A percentile compares a stretch with the other conserved stretches of the same genome.
These are phyloP conservation scores for Melanchra persicariae DNA, from an alignment of 2,888 invertebrate species.

Conservation along the genomic window DNA sequence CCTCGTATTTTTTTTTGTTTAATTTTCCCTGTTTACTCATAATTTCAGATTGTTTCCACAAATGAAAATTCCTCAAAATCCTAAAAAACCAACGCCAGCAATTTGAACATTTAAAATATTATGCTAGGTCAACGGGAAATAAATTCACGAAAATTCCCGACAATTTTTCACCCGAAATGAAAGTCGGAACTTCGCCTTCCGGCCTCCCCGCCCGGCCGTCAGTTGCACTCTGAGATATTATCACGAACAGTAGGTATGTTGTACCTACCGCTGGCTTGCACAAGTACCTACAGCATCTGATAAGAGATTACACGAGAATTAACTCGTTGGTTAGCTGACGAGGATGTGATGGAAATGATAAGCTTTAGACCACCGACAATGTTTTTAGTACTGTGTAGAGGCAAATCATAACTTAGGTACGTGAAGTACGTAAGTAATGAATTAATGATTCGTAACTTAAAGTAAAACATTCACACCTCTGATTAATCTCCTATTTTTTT, in stretches of 20 bases:
- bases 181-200: slow-evolving; percentile 41
- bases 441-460: no score
- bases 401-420: not conserved
- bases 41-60: no score
- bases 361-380: slow-evolving; percentile 17
- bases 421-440: no score
- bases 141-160: slow-evolving; percentile 44
- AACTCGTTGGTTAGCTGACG: slow-evolving; percentile 27
- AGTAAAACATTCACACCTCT: no score
- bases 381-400: not conserved
- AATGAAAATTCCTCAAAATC: not conserved
- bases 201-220: slow-evolving; percentile 17
- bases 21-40: no score
- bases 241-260: not conserved
- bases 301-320: slow-evolving; percentile 43
- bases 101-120: slow-evolving; percentile 16
- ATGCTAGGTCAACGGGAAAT: slow-evolving; percentile 33
- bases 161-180: slow-evolving; percentile 46
- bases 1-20: no score
- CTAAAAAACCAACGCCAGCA: not conserved
- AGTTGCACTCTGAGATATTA: slow-evolving; percentile 42
- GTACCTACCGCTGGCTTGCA: slow-evolving; percentile 22
- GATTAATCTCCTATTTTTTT: no score
- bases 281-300: slow-evolving; percentile 20
- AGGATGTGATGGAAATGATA: slow-evolving; percentile 8